These are phyloP conservation scores for Anagyrus pseudococci DNA, from an alignment of 2,888 invertebrate species.

Conservation along the genomic window DNA sequence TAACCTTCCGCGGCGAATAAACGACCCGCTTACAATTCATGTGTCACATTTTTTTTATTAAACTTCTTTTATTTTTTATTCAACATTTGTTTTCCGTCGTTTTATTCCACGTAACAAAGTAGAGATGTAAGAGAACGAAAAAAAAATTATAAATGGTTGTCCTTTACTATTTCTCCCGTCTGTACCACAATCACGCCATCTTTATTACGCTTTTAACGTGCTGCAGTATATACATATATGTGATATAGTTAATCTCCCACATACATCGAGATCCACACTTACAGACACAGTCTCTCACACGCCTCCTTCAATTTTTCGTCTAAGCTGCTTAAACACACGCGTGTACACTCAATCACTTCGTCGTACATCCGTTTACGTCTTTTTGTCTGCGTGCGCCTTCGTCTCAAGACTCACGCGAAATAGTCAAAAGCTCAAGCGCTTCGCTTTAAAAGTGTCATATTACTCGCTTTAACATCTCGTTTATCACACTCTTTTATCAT, in stretches of 20 bases:
- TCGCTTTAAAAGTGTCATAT: slow-evolving; percentile 27
- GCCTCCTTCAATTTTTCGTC: slow-evolving; percentile 17
- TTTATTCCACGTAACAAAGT: no score
- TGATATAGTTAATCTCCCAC: slow-evolving; percentile 17
- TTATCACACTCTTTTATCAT: no score
- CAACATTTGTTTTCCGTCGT: no score
- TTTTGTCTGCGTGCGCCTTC: no score
- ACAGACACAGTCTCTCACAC: slow-evolving; percentile 7
- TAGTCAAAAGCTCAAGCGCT: slow-evolving; percentile 32
- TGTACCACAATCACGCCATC: slow-evolving; percentile 9
- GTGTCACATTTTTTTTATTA: no score
- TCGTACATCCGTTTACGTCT: slow-evolving; percentile 6
- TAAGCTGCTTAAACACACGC: slow-evolving; percentile 23
- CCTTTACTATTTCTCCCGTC: slow-evolving; percentile 15
- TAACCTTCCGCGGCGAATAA: no score
- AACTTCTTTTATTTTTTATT: no score
- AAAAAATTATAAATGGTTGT: not conserved
- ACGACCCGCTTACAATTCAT: no score
- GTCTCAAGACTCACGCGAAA: no score
- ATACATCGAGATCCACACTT: no score
- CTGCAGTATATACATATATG: slow-evolving; percentile 29
- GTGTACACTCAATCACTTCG: slow-evolving; percentile 10
- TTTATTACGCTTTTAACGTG: slow-evolving; percentile 26
- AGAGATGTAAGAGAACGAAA: no score
- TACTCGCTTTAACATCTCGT: no score